Evolutionary conservation across 2,113 vertebrate genomes (phyloP).

Genomic region (Oreocharis arfaki): DNA sequence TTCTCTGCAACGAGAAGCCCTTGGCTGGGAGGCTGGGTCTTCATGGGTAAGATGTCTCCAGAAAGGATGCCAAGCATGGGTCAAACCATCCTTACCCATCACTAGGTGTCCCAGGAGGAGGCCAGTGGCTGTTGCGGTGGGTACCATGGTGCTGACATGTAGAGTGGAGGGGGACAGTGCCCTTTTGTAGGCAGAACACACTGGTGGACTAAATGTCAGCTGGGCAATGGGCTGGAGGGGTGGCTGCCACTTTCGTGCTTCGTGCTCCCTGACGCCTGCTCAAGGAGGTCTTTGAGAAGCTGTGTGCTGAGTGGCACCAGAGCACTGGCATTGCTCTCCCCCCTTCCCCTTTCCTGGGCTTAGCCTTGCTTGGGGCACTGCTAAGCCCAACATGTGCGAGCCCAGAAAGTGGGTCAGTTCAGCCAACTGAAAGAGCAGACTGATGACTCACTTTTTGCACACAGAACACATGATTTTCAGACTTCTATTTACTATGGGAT

Average conservation of each 20-base stretch:
- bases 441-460: slow-evolving; percentile 20
- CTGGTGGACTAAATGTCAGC: neutral
- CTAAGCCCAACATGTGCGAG: neutral
- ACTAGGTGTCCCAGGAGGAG: neutral
- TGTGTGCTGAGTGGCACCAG: neutral
- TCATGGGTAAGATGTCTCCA: neutral
- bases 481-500: neutral
- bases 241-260: neutral
- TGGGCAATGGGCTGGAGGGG: neutral
- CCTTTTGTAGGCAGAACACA: neutral
- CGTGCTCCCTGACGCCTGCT: rapidly evolving
- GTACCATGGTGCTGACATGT: rapidly evolving
- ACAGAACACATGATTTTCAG: neutral
- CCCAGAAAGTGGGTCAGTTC: slow-evolving; percentile 38
- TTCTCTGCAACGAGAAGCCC: neutral
- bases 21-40: neutral
- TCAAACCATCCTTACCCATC: neutral
- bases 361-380: neutral
- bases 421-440: slow-evolving; percentile 20
- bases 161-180: neutral
- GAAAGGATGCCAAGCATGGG: neutral
- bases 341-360: neutral
- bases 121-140: neutral
- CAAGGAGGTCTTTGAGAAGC: neutral
- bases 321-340: rapidly evolving